phyloP scores from a whole-genome alignment of 2,113 vertebrate species.

The Axis porcinus region DNA sequence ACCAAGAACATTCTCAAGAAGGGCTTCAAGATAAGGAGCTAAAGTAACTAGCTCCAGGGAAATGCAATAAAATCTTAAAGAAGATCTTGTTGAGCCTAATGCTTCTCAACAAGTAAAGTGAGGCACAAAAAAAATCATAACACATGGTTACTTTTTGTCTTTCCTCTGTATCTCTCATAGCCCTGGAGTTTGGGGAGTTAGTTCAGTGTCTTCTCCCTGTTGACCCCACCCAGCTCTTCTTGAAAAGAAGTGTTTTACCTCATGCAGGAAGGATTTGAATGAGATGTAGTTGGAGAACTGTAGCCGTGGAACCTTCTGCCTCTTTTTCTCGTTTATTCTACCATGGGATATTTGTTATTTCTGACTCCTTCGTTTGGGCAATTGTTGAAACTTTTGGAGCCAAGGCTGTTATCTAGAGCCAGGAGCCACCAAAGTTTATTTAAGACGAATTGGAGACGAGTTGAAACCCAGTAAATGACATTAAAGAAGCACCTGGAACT shows the following conservation, averaged over 20 bases:
- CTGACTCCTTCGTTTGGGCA: neutral
- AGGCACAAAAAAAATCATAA: neutral
- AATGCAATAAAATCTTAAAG: neutral
- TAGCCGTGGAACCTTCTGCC: neutral
- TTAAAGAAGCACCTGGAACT: neutral
- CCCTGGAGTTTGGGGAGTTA: neutral
- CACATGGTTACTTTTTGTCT: neutral
- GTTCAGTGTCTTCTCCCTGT: neutral
- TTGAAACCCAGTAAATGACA: neutral
- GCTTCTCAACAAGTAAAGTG: neutral
- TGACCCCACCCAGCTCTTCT: neutral
- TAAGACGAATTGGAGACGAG: neutral
- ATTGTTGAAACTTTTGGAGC: neutral
- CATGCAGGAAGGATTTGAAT: neutral
- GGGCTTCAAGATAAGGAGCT: neutral
- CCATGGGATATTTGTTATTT: neutral
- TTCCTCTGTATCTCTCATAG: neutral
- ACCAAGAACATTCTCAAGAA: conserved; percentile 4
- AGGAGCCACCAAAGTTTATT: neutral
- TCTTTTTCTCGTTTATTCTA: neutral
- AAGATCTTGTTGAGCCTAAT: neutral
- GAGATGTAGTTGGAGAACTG: neutral
- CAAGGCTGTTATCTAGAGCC: neutral
- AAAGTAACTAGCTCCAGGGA: neutral
- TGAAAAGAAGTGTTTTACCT: neutral